Conservation (phyloP, 2,113 vertebrate genomes). For the Myocastor coypus region DNA sequence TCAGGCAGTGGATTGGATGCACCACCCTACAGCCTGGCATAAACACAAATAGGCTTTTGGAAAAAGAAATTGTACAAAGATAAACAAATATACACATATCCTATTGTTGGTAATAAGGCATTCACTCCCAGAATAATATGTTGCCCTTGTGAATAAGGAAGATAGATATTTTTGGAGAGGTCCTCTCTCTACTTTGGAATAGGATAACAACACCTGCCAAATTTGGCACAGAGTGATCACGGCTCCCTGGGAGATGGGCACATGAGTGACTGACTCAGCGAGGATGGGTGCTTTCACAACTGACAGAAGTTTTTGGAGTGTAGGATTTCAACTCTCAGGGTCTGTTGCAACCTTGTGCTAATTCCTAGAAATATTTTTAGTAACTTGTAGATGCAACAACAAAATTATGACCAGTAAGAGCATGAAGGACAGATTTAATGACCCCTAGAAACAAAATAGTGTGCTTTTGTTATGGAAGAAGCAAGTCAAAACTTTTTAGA, state of each 20-base stretch:
- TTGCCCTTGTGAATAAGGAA: conserved; percentile 46
- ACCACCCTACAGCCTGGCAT: neutral
- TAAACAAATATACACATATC: neutral
- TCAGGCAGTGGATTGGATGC: neutral
- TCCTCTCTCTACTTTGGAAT: conserved; percentile 5
- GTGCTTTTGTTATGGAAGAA: conserved; percentile 45
- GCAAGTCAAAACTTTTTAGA: conserved; percentile 22
- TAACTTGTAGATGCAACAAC: conserved; percentile 53
- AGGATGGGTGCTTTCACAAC: conserved; percentile 47
- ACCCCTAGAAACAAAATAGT: conserved; percentile 44
- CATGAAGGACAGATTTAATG: conserved; percentile 50
- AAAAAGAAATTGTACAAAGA: conserved; percentile 33
- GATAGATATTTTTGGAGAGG: conserved; percentile 71
- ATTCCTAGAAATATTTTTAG: conserved; percentile 75
- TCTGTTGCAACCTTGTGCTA: conserved; percentile 39
- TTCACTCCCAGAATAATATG: conserved; percentile 55
- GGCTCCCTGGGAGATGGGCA: conserved; percentile 14
- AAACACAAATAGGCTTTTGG: conserved; percentile 22
- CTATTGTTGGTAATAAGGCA: conserved; percentile 29
- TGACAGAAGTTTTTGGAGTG: conserved; percentile 41
- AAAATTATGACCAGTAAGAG: conserved; percentile 49
- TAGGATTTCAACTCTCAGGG: conserved; percentile 50
- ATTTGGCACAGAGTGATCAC: conserved; percentile 46
- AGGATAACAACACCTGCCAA: conserved; percentile 68
- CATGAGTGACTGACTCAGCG: conserved; percentile 50